A percentile compares a stretch with the other conserved stretches of the same genome.
phyloP scores from a whole-genome alignment of 2,888 invertebrate genomes.

The Chymomyza caudatula region DNA sequence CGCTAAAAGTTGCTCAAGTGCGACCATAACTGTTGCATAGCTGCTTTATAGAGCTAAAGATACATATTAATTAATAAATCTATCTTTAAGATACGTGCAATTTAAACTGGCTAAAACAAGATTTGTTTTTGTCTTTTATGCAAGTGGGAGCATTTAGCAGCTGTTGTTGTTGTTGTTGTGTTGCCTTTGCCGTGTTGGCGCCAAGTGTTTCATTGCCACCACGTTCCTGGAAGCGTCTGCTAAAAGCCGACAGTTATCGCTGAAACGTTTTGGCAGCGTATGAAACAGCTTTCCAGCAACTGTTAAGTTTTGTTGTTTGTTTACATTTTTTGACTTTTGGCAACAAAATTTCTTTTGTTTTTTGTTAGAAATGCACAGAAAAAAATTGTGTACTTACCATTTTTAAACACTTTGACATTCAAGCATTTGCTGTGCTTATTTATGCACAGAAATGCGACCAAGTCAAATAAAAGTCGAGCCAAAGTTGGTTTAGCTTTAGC shows the following conservation, averaged over 20 bases:
- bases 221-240: constrained; percentile 38
- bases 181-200: constrained; percentile 23
- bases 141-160: constrained; percentile 45
- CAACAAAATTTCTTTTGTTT: too few relatives aligned
- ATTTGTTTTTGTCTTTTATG: constrained; percentile 38
- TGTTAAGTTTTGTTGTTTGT: constrained; percentile 33
- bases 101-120: constrained; percentile 22
- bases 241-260: constrained; percentile 2
- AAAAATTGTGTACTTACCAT: too few relatives aligned
- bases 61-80: background rate
- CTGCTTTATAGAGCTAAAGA: constrained; percentile 7
- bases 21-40: background rate
- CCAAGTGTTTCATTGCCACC: constrained; percentile 40
- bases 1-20: constrained; percentile 3
- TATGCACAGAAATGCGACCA: background rate
- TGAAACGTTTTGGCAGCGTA: constrained; percentile 18
- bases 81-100: constrained; percentile 23
- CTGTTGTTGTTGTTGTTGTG: constrained; percentile 17
- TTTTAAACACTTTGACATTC: background rate
- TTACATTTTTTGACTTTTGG: constrained; percentile 34
- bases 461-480: background rate
- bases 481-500: too few relatives aligned
- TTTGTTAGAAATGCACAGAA: too few relatives aligned
- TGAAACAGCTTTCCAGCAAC: constrained; percentile 2
- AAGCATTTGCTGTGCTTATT: background rate